Base-by-base conservation (phyloP, 2,888 invertebrate genomes). In the Apamea anceps region DNA sequence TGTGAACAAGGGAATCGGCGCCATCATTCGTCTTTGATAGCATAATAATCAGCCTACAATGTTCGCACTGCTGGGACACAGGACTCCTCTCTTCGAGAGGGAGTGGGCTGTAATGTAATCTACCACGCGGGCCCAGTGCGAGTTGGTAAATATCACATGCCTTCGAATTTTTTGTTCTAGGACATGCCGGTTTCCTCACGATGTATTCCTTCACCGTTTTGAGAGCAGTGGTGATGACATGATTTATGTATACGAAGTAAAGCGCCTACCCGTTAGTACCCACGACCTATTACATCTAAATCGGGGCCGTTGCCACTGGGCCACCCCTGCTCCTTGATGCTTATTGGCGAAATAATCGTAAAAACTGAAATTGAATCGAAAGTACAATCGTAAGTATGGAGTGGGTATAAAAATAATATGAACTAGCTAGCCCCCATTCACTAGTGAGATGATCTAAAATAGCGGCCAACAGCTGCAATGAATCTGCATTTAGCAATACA, bases 381-480 rank as follows among this genome's bases (percentile, higher is more conserved):
- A 42, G 1, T 2, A 15, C 32, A 32, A 1, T 51, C 60, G n/a
- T 42, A 7, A 54, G 4, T 4, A 63, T 45, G 21, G 10, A 42
- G 25, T 18, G 15, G 62, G 15, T 32, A 32, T 15, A 25, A 72
- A 79, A 45, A 42, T 62, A n/a, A 21, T 54, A n/a, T 32, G 5
- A 76, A 28, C 57, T 65, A 57, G 21, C 18, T 80, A 57, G 45
- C n/a, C n/a, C n/a, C 15, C 15, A 57, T 32, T 78, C 45, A 15
- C 21, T 48, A 54, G 54, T 32, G 10, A 8, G 25, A 57, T 28
- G 32, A 66, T 37, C 18, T 21, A 54, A 80, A 80, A 79, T 71
- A 80, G 21, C 8, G 7, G 2, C 15, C n/a, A 63, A 81, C 81
- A 67, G 65, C 81, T 72, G 73, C 57, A 66, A 37, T 12, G 51